A percentile compares a stretch with the other conserved stretches of the same genome.
Evolutionary conservation across 2,113 vertebrate species (phyloP).

Genomic region (Apodemus sylvaticus): DNA sequence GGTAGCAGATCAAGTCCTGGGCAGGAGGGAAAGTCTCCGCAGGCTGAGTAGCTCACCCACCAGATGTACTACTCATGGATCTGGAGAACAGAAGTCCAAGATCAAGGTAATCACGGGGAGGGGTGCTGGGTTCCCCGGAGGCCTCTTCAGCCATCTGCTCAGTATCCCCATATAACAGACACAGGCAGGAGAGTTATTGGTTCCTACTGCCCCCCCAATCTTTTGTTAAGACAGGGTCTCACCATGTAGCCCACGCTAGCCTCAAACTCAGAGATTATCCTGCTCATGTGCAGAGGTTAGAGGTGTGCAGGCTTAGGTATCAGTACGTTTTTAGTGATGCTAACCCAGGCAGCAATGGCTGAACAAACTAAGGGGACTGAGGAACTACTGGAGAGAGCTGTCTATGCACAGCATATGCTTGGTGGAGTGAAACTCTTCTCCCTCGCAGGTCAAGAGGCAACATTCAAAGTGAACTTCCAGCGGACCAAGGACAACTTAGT

Average conservation of each 20-base stretch:
- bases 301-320: neutral
- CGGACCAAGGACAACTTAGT: constrained; percentile 92
- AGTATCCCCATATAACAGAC: too few relatives aligned
- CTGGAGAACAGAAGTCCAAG: neutral
- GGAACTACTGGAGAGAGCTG: neutral
- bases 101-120: neutral
- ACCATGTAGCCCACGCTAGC: neutral
- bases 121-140: too few relatives aligned
- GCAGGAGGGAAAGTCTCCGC: neutral
- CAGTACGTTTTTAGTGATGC: neutral
- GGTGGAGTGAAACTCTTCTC: too few relatives aligned
- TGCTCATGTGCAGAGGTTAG: neutral
- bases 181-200: neutral
- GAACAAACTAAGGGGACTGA: neutral
- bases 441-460: constrained; percentile 83
- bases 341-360: neutral
- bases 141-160: too few relatives aligned
- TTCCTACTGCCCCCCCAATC: too few relatives aligned
- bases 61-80: neutral
- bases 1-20: neutral
- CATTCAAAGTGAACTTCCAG: constrained; percentile 88
- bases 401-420: neutral
- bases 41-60: neutral
- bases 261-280: neutral
- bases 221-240: neutral